Base-by-base conservation (phyloP, 2,888 invertebrate genomes). In the Eudasyphora cyanicolor region DNA sequence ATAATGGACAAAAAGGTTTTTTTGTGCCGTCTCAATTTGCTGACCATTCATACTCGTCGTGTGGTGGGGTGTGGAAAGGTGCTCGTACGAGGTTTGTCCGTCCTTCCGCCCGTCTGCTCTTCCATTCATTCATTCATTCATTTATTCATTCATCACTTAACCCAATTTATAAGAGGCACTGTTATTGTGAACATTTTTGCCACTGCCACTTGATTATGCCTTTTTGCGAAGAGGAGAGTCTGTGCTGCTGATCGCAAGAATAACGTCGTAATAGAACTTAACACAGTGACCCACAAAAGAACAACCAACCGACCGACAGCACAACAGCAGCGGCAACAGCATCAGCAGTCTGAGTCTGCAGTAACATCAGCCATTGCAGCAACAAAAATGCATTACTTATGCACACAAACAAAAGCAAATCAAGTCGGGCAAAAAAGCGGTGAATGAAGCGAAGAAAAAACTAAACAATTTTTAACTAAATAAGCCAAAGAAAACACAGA, bases 281-380 rank as follows among this genome's bases (percentile, higher is more conserved):
- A 82, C 85, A 85, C 70, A 84, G 82, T 85, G 85, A 84, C 85
- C 84, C 76, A 84, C 70, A 82, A 85, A 78, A 78, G 51, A 67
- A 67, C 35, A 21, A 45, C 70, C 62, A 32, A 77, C 73, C 76
- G 64, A 49, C 70, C 76, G 32, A 32, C 35, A 49, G 67, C 51
- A 67, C 32, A 49, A 45, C 64, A 32, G 35, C 19, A 17, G 49
- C 76, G n/a, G 5, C 62, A 1, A 8, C 35, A 32, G 24, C 27
- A 60, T 27, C 60, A n/a, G n/a, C n/a, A n/a, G n/a, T n/a, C n/a
- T n/a, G n/a, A n/a, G n/a, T n/a, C n/a, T n/a, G n/a, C 32, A 32
- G 32, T 32, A n/a, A n/a, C n/a, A n/a, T n/a, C n/a, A n/a, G n/a
- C n/a, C n/a, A n/a, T n/a, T n/a, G n/a, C n/a, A n/a, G 67, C 35